These are phyloP conservation scores for Apodemia zela DNA, from an alignment of 2,888 invertebrate genomes.

Conservation along the genomic window DNA sequence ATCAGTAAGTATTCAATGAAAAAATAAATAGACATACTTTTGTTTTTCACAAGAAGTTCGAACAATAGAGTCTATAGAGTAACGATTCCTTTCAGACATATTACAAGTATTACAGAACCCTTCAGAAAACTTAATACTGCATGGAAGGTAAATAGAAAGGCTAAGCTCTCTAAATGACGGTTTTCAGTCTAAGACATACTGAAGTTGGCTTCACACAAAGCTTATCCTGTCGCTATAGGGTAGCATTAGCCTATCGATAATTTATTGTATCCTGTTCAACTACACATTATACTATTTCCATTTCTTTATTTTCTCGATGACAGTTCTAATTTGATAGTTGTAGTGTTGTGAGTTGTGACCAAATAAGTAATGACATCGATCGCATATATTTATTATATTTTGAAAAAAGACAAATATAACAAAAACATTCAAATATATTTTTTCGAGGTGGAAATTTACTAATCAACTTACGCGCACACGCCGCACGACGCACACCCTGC, in stretches of 20 bases:
- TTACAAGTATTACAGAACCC: conserved; percentile 20
- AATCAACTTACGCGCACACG: too few relatives aligned
- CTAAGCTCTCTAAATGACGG: conserved; percentile 32
- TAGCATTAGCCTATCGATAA: neutral
- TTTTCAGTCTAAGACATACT: conserved; percentile 26
- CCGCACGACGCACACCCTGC: too few relatives aligned
- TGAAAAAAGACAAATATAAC: too few relatives aligned
- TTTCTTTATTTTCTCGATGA: too few relatives aligned
- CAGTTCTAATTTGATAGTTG: too few relatives aligned
- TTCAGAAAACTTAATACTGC: conserved; percentile 24
- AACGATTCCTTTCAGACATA: conserved; percentile 4
- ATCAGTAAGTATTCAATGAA: too few relatives aligned
- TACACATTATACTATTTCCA: neutral
- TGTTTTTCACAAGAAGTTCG: neutral
- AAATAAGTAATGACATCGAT: too few relatives aligned
- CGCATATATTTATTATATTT: too few relatives aligned
- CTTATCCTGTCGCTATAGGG: conserved; percentile 5
- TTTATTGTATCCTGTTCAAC: neutral
- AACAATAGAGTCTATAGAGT: neutral
- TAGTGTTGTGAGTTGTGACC: too few relatives aligned
- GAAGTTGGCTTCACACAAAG: conserved; percentile 26
- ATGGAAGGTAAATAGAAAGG: conserved; percentile 28
- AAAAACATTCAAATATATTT: too few relatives aligned
- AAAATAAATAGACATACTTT: neutral
- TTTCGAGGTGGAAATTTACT: too few relatives aligned